phyloP scores from a whole-genome alignment of 2,797 vertebrate species.

The Cuculus canorus region DNA sequence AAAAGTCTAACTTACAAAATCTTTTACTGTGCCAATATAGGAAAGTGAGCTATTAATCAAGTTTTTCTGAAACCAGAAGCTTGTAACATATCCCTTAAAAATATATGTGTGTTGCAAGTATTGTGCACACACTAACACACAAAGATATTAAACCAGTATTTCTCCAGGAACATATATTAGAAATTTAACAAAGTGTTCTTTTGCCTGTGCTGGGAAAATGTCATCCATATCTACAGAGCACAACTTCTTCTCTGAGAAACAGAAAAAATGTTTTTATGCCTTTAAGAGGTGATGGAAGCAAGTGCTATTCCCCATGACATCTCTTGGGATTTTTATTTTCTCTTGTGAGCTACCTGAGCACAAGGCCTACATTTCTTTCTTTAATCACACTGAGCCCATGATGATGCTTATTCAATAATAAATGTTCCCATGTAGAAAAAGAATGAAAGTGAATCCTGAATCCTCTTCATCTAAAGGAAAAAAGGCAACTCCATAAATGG shows the following conservation, averaged over 20 bases:
- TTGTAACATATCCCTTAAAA: not conserved
- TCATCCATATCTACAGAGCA: not conserved
- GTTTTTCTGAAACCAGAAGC: not conserved
- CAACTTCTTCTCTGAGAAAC: not conserved
- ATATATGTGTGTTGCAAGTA: not conserved
- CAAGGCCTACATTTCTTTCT: conserved; percentile 25
- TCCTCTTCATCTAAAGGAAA: not conserved
- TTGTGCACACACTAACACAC: not conserved
- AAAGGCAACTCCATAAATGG: not conserved
- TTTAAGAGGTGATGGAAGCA: not conserved
- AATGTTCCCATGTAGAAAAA: not conserved
- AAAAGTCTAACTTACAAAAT: not conserved
- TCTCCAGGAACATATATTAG: not conserved
- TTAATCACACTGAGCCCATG: not conserved
- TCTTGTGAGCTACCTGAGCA: not conserved
- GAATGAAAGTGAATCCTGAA: not conserved
- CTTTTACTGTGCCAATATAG: not conserved
- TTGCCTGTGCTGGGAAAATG: not conserved
- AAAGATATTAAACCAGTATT: not conserved
- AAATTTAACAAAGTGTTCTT: not conserved
- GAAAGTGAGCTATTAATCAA: not conserved
- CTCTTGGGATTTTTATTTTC: not conserved
- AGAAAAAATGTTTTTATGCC: not conserved
- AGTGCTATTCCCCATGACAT: not conserved
- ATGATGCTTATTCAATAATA: conserved; percentile 47